Conservation (phyloP, 2,113 vertebrate species). For the Lophochroa leadbeateri region DNA sequence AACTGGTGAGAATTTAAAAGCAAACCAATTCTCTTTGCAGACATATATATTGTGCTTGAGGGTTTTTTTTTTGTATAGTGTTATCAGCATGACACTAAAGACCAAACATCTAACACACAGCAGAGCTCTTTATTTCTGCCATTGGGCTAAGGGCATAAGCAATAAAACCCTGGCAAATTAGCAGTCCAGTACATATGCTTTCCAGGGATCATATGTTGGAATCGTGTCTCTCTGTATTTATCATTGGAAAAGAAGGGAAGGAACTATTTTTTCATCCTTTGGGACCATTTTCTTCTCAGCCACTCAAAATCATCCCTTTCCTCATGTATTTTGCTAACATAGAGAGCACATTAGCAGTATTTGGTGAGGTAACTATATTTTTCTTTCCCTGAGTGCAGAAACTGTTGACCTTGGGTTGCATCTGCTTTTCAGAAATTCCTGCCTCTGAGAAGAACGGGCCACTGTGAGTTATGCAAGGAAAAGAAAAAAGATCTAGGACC, state of each 20-base stretch:
- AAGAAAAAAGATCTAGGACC: neutral
- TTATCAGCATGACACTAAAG: neutral
- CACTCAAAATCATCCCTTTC: neutral
- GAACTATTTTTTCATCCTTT: neutral
- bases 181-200: neutral
- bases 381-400: neutral
- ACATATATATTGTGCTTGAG: neutral
- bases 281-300: neutral
- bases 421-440: neutral
- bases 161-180: neutral
- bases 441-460: neutral
- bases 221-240: neutral
- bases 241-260: neutral
- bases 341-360: neutral
- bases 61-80: neutral
- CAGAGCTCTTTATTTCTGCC: neutral
- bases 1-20: neutral
- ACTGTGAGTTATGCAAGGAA: neutral
- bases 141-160: neutral
- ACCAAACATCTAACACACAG: neutral
- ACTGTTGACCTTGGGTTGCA: neutral
- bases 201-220: neutral
- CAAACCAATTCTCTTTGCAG: neutral
- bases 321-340: neutral
- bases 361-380: neutral